Conservation (phyloP, 2,113 vertebrate species). For the Ptilonorhynchus violaceus region DNA sequence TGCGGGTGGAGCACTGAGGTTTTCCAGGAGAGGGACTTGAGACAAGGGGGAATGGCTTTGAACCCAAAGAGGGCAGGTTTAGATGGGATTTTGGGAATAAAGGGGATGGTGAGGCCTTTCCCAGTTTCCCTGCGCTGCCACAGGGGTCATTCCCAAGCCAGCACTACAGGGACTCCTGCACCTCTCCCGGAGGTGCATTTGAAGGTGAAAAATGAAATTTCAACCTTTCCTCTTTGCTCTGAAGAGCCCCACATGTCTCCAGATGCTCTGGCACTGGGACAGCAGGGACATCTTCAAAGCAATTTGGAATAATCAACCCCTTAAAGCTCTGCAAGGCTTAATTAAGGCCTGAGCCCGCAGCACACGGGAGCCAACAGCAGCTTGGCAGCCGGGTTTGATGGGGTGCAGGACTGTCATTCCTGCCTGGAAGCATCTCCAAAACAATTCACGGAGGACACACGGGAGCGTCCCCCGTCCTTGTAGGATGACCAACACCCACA, state of each 20-base stretch:
- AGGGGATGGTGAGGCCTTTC: too few relatives aligned
- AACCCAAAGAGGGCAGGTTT: not conserved
- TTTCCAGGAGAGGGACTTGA: not conserved
- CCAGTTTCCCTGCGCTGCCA: fast-evolving
- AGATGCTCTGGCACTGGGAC: not conserved
- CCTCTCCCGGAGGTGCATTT: not conserved
- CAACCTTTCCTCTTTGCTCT: not conserved
- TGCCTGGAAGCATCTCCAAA: not conserved
- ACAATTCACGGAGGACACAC: fast-evolving
- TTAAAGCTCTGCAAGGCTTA: not conserved
- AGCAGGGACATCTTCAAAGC: not conserved
- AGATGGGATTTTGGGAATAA: not conserved
- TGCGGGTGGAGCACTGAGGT: fast-evolving
- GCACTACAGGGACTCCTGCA: not conserved
- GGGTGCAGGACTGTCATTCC: not conserved
- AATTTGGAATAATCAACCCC: conserved; percentile 2
- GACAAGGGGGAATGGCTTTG: not conserved
- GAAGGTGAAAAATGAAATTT: not conserved
- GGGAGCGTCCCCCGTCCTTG: not conserved
- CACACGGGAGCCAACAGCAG: not conserved
- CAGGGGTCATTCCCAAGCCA: fast-evolving
- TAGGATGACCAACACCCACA: fast-evolving
- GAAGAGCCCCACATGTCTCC: not conserved
- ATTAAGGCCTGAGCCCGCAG: not conserved
- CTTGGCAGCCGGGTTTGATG: not conserved